These are phyloP conservation scores for Xanthostigma xanthostigma DNA, from an alignment of 2,888 invertebrate species.

Conservation along the genomic window DNA sequence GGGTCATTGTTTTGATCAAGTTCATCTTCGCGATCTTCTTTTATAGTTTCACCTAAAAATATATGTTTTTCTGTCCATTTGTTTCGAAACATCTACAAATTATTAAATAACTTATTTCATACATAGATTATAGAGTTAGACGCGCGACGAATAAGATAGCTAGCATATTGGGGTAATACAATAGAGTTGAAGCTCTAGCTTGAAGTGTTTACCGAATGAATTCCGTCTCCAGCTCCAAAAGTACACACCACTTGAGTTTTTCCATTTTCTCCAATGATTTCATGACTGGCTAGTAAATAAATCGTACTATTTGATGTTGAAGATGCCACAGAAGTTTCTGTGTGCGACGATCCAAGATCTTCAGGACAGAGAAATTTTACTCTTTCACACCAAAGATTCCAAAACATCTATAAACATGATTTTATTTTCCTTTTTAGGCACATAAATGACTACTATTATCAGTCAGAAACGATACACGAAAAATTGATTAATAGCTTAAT, in stretches of 20 bases:
- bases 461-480: no score
- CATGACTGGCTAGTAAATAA: constrained; percentile 28
- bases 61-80: constrained; percentile 3
- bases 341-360: constrained; percentile 30
- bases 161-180: no score
- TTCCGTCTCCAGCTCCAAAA: constrained; percentile 22
- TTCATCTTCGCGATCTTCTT: background rate
- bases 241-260: constrained; percentile 25
- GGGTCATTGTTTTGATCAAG: background rate
- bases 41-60: background rate
- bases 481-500: no score
- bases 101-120: background rate
- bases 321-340: constrained; percentile 36
- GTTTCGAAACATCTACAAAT: background rate
- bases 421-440: background rate
- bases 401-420: constrained; percentile 31
- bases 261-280: constrained; percentile 20
- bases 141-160: no score
- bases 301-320: constrained; percentile 31
- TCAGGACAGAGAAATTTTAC: constrained; percentile 30
- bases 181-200: no score
- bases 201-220: no score
- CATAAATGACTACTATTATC: no score
- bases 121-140: no score
- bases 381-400: constrained; percentile 44